Percentiles rank a stretch among this genome's conserved stretches.
Conservation (phyloP, 1,140 invertebrate genomes). For the Steinernema feltiae region DNA sequence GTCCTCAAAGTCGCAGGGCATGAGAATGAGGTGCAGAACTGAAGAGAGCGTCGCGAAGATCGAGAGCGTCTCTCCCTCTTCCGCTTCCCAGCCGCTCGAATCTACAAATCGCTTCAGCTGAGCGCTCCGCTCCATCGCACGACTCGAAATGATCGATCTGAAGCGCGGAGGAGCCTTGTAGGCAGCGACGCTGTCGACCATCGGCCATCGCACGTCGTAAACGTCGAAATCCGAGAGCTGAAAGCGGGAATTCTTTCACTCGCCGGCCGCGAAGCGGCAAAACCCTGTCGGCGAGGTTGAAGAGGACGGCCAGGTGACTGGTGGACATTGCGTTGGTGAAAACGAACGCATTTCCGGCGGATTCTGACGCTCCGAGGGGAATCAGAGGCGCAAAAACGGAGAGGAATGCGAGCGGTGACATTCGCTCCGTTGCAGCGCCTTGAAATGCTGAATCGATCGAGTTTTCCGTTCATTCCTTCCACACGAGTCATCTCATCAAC, state of each 20-base stretch:
- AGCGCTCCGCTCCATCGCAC: not conserved
- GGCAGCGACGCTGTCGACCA: not conserved
- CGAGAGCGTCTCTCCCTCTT: not conserved
- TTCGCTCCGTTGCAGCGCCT: too few species aligned
- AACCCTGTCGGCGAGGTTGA: not conserved
- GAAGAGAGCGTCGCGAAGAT: not conserved
- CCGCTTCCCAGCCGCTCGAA: not conserved
- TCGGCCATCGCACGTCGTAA: not conserved
- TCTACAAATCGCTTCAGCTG: not conserved
- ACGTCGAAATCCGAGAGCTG: not conserved
- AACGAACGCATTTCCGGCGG: not conserved
- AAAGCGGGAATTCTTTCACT: not conserved
- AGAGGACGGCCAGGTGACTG: not conserved
- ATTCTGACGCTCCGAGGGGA: not conserved
- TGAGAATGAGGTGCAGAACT: not conserved
- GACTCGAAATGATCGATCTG: not conserved
- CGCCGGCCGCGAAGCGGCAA: not conserved
- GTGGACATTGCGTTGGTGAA: not conserved
- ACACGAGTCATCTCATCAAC: too few species aligned
- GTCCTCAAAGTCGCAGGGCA: constrained; percentile 1
- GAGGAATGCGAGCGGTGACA: not conserved
- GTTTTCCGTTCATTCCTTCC: too few species aligned
- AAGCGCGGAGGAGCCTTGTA: not conserved
- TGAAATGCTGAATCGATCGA: too few species aligned
- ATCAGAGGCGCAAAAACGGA: not conserved